Conservation (phyloP, 2,888 invertebrate species). For the Oxytorus armatus region DNA sequence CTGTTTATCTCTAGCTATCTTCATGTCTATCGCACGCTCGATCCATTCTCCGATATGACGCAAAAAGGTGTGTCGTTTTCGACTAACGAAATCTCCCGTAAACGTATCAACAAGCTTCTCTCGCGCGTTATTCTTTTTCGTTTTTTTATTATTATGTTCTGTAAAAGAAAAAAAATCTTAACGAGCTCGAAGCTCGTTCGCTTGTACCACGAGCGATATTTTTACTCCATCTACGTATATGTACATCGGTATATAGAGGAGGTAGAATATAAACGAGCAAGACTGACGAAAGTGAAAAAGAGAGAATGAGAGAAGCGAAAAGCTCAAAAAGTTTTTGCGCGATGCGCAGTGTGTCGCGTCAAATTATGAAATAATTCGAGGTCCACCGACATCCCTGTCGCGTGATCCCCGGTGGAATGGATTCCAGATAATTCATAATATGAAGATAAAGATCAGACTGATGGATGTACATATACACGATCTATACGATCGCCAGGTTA, state of each 20-base stretch:
- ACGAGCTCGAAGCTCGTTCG: constrained; percentile 63
- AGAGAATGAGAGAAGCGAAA: constrained; percentile 20
- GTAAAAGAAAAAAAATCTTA: constrained; percentile 32
- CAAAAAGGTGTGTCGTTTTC: constrained; percentile 37
- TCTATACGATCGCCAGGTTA: too few species aligned
- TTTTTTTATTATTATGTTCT: constrained; percentile 45
- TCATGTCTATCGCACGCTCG: constrained; percentile 35
- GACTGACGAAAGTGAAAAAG: background rate
- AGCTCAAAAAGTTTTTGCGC: constrained; percentile 24
- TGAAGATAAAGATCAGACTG: too few species aligned
- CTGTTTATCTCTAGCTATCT: constrained; percentile 16
- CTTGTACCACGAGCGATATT: constrained; percentile 42
- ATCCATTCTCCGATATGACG: constrained; percentile 49
- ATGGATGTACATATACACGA: too few species aligned
- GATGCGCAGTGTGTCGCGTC: constrained; percentile 44
- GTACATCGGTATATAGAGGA: constrained; percentile 4
- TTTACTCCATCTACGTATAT: constrained; percentile 13
- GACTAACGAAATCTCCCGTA: constrained; percentile 47
- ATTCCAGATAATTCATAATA: too few species aligned
- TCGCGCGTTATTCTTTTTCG: constrained; percentile 35
- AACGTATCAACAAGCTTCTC: constrained; percentile 62
- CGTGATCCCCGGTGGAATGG: too few species aligned
- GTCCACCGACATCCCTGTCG: too few species aligned
- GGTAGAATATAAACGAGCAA: constrained; percentile 5
- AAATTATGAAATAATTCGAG: constrained; percentile 63